Percentiles rank a stretch among this genome's conserved stretches.
phyloP scores from a whole-genome alignment of 2,888 invertebrate genomes.

The Cheiracanthium punctorium region DNA sequence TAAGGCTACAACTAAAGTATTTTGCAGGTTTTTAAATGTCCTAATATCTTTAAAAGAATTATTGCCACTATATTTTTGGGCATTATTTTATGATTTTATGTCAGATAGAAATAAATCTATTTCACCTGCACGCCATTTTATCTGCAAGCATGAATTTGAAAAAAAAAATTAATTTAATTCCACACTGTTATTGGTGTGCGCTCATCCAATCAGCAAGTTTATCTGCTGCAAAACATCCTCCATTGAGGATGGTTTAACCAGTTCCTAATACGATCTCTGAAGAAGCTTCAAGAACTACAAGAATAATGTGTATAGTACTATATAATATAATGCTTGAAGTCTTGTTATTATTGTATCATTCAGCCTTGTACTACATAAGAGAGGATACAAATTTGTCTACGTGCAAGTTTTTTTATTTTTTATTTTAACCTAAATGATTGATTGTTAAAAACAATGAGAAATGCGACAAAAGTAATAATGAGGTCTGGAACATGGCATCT shows the following conservation, averaged over 20 bases:
- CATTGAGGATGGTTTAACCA: slow-evolving; percentile 62
- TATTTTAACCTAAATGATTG: slow-evolving; percentile 22
- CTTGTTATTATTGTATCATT: slow-evolving; percentile 65
- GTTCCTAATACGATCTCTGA: slow-evolving; percentile 66
- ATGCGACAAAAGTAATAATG: neutral
- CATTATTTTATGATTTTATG: slow-evolving; percentile 11
- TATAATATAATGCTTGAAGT: slow-evolving; percentile 62
- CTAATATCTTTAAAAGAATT: neutral
- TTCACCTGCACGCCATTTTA: slow-evolving; percentile 49
- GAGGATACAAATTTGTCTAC: slow-evolving; percentile 36
- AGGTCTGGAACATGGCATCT: neutral
- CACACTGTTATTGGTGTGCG: slow-evolving; percentile 61
- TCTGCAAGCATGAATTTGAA: slow-evolving; percentile 33
- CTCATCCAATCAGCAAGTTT: slow-evolving; percentile 69
- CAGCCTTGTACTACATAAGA: slow-evolving; percentile 53
- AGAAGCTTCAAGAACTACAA: slow-evolving; percentile 55
- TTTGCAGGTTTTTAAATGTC: neutral
- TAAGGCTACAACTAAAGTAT: neutral
- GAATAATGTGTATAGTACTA: slow-evolving; percentile 67
- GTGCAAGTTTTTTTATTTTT: slow-evolving; percentile 24
- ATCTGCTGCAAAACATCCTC: slow-evolving; percentile 59
- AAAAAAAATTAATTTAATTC: slow-evolving; percentile 25
- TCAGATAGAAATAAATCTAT: slow-evolving; percentile 8
- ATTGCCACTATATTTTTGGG: neutral
- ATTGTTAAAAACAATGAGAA: slow-evolving; percentile 15